Conservation (phyloP, 2,888 invertebrate species). For the Limnephilus rhombicus region DNA sequence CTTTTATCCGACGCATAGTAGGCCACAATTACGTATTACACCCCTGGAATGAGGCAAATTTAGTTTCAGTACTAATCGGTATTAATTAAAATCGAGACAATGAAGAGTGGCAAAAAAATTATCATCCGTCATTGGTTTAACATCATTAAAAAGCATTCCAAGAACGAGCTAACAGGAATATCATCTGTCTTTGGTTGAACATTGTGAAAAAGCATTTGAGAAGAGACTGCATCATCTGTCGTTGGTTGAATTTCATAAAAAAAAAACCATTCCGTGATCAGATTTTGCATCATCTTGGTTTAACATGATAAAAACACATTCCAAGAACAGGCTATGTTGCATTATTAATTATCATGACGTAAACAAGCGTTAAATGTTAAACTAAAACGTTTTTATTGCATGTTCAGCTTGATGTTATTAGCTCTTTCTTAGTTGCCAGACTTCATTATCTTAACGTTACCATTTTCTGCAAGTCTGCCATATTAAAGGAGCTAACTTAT, state of each 20-base stretch:
- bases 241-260: too few relatives aligned
- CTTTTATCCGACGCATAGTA: neutral
- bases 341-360: neutral
- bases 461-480: neutral
- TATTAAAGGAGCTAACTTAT: neutral
- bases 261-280: too few relatives aligned
- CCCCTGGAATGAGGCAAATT: neutral
- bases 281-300: too few relatives aligned
- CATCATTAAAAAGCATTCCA: neutral
- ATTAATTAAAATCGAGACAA: neutral
- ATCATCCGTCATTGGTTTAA: neutral
- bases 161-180: neutral
- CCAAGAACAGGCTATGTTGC: neutral
- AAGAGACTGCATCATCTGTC: too few relatives aligned
- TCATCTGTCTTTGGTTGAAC: too few relatives aligned
- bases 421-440: neutral
- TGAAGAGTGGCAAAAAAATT: neutral
- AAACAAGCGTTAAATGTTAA: neutral
- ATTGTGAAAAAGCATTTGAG: too few relatives aligned
- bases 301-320: too few relatives aligned
- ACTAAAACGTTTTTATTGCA: neutral
- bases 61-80: neutral
- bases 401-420: neutral
- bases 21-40: neutral
- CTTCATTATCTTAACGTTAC: neutral